These are phyloP conservation scores for Hetaerina titia DNA, from an alignment of 2,888 invertebrate species.

Conservation along the genomic window DNA sequence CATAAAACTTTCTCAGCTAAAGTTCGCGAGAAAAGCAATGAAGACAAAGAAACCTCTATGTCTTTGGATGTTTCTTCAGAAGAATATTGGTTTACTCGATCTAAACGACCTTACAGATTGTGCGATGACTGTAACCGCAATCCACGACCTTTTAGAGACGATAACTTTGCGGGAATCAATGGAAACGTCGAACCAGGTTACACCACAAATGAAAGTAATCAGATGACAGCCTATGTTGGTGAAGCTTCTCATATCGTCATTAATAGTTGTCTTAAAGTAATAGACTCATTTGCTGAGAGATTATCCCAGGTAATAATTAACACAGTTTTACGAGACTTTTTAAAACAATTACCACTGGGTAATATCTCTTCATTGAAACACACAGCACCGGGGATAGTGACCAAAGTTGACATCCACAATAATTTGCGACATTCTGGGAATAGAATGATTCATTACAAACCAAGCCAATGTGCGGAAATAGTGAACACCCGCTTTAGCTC, in stretches of 20 bases:
- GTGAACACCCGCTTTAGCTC: neutral
- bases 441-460: neutral
- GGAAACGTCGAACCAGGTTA: neutral
- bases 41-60: neutral
- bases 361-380: neutral
- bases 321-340: neutral
- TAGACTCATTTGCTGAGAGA: neutral
- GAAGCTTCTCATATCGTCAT: neutral
- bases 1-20: neutral
- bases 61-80: neutral
- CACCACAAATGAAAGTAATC: neutral
- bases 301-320: neutral
- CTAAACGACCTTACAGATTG: slow-evolving; percentile 1
- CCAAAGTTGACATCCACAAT: neutral
- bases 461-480: neutral
- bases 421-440: neutral
- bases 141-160: neutral
- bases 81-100: slow-evolving; percentile 52
- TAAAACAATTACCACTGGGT: neutral
- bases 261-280: neutral
- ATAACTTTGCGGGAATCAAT: neutral
- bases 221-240: neutral
- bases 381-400: neutral
- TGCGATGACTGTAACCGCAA: slow-evolving; percentile 31
- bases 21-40: neutral